A percentile compares a stretch with the other conserved stretches of the same genome.
Evolutionary conservation across 2,888 invertebrate species (phyloP).

Genomic region (Caenorhabditis panamensis): DNA sequence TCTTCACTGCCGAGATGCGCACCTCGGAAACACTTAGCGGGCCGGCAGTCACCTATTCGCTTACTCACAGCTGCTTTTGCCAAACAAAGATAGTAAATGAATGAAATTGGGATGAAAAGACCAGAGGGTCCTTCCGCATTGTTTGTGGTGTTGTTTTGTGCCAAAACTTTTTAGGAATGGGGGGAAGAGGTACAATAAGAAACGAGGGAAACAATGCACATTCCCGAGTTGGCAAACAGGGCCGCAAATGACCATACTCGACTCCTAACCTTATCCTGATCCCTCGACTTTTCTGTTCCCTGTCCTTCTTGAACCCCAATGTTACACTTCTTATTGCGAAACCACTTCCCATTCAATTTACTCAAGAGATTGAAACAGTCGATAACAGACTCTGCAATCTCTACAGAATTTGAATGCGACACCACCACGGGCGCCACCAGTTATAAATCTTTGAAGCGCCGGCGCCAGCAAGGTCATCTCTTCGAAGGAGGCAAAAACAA

Average conservation of each 20-base stretch:
- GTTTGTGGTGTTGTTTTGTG: too few relatives aligned
- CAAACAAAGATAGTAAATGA: constrained; percentile 39
- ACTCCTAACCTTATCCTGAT: too few relatives aligned
- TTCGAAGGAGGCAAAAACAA: constrained; percentile 13
- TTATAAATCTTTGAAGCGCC: constrained; percentile 54
- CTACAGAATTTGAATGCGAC: constrained; percentile 54
- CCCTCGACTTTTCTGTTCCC: too few relatives aligned
- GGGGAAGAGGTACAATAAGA: background rate
- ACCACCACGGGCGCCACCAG: constrained; percentile 30
- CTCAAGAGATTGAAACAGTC: constrained; percentile 24
- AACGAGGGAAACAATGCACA: background rate
- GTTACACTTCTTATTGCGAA: constrained; percentile 25
- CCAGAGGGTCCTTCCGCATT: too few relatives aligned
- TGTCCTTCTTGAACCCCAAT: too few relatives aligned
- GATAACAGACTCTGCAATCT: constrained; percentile 22
- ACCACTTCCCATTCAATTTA: constrained; percentile 30
- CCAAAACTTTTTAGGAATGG: constrained; percentile 5
- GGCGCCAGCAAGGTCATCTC: constrained; percentile 40
- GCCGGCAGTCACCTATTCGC: constrained; percentile 40
- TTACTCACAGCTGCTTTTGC: constrained; percentile 57
- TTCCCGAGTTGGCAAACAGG: constrained; percentile 22
- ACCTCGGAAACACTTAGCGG: constrained; percentile 56
- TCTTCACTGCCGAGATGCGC: constrained; percentile 60
- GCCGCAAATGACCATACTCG: too few relatives aligned
- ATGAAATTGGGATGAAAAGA: constrained; percentile 6